Conservation (phyloP, 2,113 vertebrate species). For the Nibea coibor region DNA sequence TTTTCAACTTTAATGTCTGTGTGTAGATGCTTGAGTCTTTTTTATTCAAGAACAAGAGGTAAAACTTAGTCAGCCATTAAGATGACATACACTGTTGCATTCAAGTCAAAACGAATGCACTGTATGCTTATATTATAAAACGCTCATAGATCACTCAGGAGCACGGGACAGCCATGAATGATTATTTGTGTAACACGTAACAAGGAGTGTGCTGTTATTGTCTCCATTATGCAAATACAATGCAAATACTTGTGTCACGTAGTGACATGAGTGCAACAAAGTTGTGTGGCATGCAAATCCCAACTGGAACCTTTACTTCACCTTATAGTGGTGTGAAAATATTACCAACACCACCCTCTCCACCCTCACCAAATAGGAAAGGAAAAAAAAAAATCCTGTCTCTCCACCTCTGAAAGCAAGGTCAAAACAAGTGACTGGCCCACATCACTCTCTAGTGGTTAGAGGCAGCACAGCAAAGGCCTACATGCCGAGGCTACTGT, state of each 20-base stretch:
- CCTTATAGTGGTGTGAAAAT: constrained; percentile 32
- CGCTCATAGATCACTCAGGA: neutral
- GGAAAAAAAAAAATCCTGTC: constrained; percentile 15
- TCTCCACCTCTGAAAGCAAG: constrained; percentile 71
- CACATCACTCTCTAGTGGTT: constrained; percentile 76
- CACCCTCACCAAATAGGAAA: constrained; percentile 7
- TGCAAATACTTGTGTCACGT: constrained; percentile 59
- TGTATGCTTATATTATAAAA: neutral
- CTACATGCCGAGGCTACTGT: neutral
- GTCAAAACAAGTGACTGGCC: constrained; percentile 74
- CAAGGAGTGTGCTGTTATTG: constrained; percentile 44
- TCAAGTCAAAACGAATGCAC: constrained; percentile 1
- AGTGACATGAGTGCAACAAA: constrained; percentile 41
- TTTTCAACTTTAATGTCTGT: neutral
- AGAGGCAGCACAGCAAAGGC: constrained; percentile 16
- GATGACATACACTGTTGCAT: constrained; percentile 18
- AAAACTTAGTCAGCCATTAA: neutral
- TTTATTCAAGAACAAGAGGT: constrained; percentile 29
- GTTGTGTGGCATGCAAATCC: constrained; percentile 66
- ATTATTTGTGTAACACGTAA: constrained; percentile 33
- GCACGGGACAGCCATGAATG: neutral
- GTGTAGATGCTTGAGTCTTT: neutral
- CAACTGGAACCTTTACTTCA: constrained; percentile 27
- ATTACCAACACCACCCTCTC: constrained; percentile 14
- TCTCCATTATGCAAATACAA: constrained; percentile 62